Evolutionary conservation across 2,888 invertebrate species (phyloP).

Genomic region (Lissocephala sabroskyi): DNA sequence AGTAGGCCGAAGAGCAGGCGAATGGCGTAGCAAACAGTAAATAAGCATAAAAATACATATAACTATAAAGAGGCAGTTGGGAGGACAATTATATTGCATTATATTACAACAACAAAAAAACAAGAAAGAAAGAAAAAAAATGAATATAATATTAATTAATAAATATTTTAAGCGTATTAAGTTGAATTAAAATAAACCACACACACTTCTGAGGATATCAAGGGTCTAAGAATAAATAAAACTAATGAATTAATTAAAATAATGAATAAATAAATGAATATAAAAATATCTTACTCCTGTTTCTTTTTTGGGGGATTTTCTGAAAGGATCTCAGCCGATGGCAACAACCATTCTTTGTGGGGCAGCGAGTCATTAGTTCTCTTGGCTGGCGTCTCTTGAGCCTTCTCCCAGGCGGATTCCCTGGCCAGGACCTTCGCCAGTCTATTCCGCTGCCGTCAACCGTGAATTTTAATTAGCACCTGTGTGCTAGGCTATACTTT

Average conservation of each 20-base stretch:
- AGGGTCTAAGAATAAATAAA: conserved; percentile 72
- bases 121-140: conserved; percentile 21
- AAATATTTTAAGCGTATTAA: conserved; percentile 54
- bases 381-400: no score
- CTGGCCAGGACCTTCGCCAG: no score
- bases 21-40: conserved; percentile 10
- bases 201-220: conserved; percentile 72
- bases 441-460: no score
- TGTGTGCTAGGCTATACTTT: no score
- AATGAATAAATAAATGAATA: conserved; percentile 62
- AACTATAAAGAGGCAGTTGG: conserved; percentile 33
- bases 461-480: no score
- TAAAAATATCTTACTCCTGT: no score
- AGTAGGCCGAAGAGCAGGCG: neutral
- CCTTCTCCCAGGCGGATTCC: no score
- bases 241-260: conserved; percentile 68
- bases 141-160: conserved; percentile 25
- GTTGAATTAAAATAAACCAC: conserved; percentile 56
- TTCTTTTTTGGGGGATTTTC: no score
- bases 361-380: no score
- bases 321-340: no score
- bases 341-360: no score
- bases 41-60: conserved; percentile 19
- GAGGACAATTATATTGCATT: conserved; percentile 56
- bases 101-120: conserved; percentile 44